Percentiles rank a stretch among this genome's conserved stretches.
Evolutionary conservation across 2,797 vertebrate species (phyloP).

Genomic region (Tachyglossus aculeatus): DNA sequence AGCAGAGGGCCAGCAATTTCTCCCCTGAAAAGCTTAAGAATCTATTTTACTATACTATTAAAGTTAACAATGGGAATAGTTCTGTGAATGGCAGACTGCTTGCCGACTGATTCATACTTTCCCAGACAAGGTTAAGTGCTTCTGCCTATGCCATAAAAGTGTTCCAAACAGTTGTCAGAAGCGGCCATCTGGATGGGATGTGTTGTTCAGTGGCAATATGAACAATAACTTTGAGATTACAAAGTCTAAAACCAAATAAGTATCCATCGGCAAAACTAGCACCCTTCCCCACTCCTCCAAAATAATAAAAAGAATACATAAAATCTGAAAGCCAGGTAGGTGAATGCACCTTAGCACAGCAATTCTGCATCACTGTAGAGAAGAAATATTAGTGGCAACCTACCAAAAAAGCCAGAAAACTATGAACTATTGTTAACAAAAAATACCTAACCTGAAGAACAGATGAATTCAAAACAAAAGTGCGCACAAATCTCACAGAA

Average conservation of each 20-base stretch:
- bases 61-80: conserved; percentile 27
- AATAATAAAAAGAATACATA: conserved; percentile 8
- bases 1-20: conserved; percentile 5
- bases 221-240: neutral
- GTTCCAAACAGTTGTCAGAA: neutral
- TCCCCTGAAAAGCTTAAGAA: conserved; percentile 18
- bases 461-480: neutral
- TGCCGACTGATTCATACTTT: conserved; percentile 11
- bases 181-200: conserved; percentile 7
- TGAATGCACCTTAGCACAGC: neutral
- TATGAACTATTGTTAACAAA: too few species aligned
- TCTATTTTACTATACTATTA: conserved; percentile 2
- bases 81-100: conserved; percentile 18
- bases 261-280: neutral
- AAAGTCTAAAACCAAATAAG: conserved; percentile 8
- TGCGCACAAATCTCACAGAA: neutral
- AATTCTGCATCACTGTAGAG: neutral
- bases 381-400: neutral
- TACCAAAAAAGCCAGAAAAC: conserved; percentile 21
- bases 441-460: neutral
- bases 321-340: conserved; percentile 14
- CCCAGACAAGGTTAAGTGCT: neutral
- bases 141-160: neutral
- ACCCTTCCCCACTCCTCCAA: neutral
- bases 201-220: neutral